Conservation (phyloP, 2,797 vertebrate species). For the Galago senegalensis region DNA sequence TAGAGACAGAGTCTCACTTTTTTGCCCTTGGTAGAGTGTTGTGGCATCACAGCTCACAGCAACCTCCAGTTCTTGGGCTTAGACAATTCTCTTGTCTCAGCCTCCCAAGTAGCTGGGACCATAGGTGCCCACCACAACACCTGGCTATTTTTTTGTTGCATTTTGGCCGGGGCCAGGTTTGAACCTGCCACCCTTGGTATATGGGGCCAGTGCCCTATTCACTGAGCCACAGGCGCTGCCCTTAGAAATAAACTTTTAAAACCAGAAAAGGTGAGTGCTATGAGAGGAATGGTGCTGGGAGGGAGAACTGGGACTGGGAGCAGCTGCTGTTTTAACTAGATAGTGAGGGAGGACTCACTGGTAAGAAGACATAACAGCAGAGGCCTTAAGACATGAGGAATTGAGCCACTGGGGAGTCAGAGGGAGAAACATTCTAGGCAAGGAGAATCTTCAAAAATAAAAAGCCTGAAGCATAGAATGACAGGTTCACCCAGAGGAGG, state of each 20-base stretch:
- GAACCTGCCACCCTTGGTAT: too few species aligned
- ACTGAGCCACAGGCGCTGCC: too few species aligned
- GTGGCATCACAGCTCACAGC: too few species aligned
- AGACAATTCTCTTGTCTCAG: too few species aligned
- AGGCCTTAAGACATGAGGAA: neutral
- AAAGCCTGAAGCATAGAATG: neutral
- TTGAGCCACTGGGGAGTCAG: neutral
- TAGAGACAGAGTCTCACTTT: too few species aligned
- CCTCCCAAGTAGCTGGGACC: too few species aligned
- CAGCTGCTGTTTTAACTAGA: neutral
- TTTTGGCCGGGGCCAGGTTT: too few species aligned
- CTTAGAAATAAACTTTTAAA: neutral
- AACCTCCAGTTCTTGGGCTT: too few species aligned
- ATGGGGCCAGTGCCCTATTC: too few species aligned
- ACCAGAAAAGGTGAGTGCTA: neutral
- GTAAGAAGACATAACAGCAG: neutral
- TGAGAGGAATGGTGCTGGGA: neutral
- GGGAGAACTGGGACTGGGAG: slow-evolving; percentile 1
- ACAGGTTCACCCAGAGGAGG: neutral
- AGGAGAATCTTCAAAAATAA: neutral
- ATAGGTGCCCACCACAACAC: too few species aligned
- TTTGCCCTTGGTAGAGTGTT: too few species aligned
- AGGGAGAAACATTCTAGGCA: neutral
- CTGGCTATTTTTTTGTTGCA: too few species aligned
- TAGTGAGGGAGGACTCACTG: neutral